These are phyloP conservation scores for Dipodomys ordii DNA, from an alignment of 2,113 vertebrate species.

Conservation along the genomic window DNA sequence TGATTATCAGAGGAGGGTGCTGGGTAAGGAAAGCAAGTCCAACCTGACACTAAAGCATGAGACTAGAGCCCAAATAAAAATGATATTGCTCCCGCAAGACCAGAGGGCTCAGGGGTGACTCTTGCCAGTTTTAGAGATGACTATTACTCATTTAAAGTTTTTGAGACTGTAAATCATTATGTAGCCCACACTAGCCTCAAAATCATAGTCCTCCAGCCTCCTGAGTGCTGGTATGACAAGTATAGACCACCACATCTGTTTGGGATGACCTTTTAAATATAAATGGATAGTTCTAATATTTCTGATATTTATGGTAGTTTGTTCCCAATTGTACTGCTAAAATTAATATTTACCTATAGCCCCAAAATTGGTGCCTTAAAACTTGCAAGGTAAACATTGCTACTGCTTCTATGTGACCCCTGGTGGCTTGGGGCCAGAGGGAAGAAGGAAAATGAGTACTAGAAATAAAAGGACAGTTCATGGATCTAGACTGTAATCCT, in stretches of 20 bases:
- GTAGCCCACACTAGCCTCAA: not conserved
- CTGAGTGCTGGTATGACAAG: not conserved
- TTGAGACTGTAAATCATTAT: not conserved
- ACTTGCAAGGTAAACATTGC: slow-evolving; percentile 28
- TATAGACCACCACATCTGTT: not conserved
- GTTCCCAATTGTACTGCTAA: not conserved
- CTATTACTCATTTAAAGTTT: not conserved
- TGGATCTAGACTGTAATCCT: not conserved
- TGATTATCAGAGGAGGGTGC: not conserved
- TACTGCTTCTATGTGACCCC: slow-evolving; percentile 30
- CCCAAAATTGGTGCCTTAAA: slow-evolving; percentile 49
- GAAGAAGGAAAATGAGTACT: not conserved
- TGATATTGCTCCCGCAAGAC: slow-evolving; percentile 6
- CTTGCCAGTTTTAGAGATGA: not conserved
- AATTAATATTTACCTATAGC: not conserved
- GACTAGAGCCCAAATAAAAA: not conserved
- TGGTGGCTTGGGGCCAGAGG: not conserved
- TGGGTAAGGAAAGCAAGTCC: not conserved
- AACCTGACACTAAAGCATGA: slow-evolving; percentile 5
- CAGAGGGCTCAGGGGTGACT: not conserved
- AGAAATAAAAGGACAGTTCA: not conserved
- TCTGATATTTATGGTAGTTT: not conserved
- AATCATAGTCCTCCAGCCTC: not conserved
- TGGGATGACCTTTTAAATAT: not conserved
- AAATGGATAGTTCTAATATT: not conserved